A percentile compares a stretch with the other conserved stretches of the same genome.
Conservation (phyloP, 2,888 invertebrate genomes). For the Teinopalpus imperialis region DNA sequence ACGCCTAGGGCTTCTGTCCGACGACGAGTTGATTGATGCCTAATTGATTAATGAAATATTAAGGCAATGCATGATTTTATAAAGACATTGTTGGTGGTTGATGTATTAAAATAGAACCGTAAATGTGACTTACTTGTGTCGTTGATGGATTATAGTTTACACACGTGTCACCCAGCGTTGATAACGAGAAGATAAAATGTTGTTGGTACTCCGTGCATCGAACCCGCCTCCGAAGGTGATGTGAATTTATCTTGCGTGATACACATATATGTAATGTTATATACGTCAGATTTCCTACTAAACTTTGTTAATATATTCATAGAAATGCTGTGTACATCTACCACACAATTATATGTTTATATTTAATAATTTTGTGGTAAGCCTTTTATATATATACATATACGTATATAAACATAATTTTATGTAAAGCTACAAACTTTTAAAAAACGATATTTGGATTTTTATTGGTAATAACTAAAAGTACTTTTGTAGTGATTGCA, state of each 20-base stretch:
- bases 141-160: conserved; percentile 38
- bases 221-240: conserved; percentile 27
- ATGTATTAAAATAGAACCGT: conserved; percentile 26
- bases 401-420: too few species aligned
- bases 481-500: too few species aligned
- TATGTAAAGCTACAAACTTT: too few species aligned
- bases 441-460: too few species aligned
- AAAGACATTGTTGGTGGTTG: conserved; percentile 24
- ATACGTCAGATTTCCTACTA: too few species aligned
- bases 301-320: too few species aligned
- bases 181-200: conserved; percentile 34
- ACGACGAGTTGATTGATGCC: conserved; percentile 69
- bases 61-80: conserved; percentile 37
- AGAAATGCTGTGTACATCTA: too few species aligned
- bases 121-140: conserved; percentile 23
- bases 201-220: conserved; percentile 35
- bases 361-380: too few species aligned
- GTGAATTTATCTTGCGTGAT: conserved; percentile 13
- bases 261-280: background rate
- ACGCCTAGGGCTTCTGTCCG: conserved; percentile 73
- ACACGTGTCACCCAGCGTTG: conserved; percentile 26
- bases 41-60: conserved; percentile 71
- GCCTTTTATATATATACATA: too few species aligned
- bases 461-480: too few species aligned
- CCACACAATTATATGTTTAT: too few species aligned